These are phyloP conservation scores for Saguinus midas DNA, from an alignment of 2,113 vertebrate genomes.

Conservation along the genomic window DNA sequence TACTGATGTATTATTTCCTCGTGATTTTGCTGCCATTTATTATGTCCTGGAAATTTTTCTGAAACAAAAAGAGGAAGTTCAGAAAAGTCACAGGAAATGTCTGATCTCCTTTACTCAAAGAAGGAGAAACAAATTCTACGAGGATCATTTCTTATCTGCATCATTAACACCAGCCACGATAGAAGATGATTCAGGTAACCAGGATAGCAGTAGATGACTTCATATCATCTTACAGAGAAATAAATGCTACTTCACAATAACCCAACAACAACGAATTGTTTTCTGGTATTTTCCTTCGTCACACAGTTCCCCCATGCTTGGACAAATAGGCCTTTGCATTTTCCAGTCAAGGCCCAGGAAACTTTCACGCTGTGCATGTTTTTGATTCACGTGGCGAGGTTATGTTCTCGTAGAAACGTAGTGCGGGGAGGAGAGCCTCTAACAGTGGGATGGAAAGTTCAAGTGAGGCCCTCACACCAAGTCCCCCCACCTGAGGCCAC, in stretches of 20 bases:
- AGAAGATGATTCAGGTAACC: not conserved
- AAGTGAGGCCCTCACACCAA: not conserved
- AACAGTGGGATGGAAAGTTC: slow-evolving; percentile 1
- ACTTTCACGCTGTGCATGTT: not conserved
- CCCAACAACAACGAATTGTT: not conserved
- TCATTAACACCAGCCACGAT: not conserved
- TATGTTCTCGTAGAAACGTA: not conserved
- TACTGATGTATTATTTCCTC: not conserved
- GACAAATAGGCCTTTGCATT: not conserved
- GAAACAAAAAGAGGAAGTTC: slow-evolving; percentile 53
- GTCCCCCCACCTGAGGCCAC: not conserved
- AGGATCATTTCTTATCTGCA: not conserved
- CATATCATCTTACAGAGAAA: not conserved
- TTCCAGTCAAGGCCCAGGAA: not conserved
- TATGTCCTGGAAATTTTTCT: slow-evolving; percentile 28
- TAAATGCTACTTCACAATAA: not conserved
- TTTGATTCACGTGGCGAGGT: not conserved
- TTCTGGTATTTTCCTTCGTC: not conserved
- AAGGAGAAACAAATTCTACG: not conserved
- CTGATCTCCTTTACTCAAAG: not conserved
- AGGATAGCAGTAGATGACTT: not conserved
- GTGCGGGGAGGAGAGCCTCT: not conserved
- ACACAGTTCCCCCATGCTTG: not conserved
- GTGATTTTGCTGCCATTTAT: not conserved
- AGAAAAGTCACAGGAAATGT: slow-evolving; percentile 40